phyloP scores from a whole-genome alignment of 2,113 vertebrate genomes.

The Psittacula cyanocephala region DNA sequence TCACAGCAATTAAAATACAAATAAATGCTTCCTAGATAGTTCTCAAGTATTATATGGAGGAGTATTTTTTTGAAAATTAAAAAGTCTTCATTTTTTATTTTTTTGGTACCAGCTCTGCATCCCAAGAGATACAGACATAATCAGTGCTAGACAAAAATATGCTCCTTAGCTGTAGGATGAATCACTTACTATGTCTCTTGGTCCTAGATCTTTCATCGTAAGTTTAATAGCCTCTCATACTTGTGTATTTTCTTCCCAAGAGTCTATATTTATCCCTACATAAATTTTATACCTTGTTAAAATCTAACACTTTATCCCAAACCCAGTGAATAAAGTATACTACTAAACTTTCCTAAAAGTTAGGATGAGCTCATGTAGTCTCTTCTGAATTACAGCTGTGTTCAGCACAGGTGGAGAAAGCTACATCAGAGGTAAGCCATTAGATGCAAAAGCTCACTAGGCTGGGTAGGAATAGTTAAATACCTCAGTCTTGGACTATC shows the following conservation, averaged over 20 bases:
- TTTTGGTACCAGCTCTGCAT: background rate
- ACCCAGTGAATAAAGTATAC: background rate
- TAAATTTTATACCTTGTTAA: slow-evolving; percentile 21
- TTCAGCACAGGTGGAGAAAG: background rate
- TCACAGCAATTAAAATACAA: background rate
- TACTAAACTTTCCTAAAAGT: background rate
- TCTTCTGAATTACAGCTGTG: background rate
- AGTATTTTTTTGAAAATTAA: background rate
- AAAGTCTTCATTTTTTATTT: background rate
- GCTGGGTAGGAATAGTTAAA: background rate
- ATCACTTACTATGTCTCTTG: background rate
- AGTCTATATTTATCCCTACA: slow-evolving; percentile 22
- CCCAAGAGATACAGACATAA: background rate
- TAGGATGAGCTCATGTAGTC: background rate
- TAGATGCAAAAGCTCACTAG: background rate
- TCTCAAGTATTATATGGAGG: background rate
- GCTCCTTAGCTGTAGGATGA: background rate
- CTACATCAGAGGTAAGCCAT: background rate
- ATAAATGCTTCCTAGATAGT: background rate
- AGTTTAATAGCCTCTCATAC: slow-evolving; percentile 9
- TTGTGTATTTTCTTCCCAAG: background rate
- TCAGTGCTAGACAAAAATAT: background rate
- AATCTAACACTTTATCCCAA: background rate
- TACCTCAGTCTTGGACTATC: background rate
- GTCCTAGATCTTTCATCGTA: background rate